Percentiles rank a stretch among this genome's conserved stretches.
Conservation (phyloP, 1,140 invertebrate genomes). For the Episyrphus balteatus region DNA sequence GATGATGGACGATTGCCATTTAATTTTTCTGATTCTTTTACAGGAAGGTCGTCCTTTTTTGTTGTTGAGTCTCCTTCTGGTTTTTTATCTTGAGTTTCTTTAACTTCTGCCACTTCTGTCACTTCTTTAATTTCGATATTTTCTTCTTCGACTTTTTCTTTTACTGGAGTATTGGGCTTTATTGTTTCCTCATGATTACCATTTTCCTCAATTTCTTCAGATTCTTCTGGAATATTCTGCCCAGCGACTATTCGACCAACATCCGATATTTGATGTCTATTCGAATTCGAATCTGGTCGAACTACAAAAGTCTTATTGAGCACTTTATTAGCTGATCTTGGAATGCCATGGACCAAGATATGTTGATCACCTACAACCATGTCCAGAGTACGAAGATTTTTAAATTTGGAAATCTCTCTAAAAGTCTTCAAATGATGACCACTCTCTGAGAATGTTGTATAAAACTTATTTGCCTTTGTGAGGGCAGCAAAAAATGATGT, state of each 20-base stretch:
- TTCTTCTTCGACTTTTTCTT: too few relatives aligned
- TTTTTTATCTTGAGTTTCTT: background rate
- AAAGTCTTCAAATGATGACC: conserved; percentile 36
- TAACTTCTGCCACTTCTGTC: background rate
- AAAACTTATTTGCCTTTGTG: conserved; percentile 33
- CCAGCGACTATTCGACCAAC: too few relatives aligned
- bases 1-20: too few relatives aligned
- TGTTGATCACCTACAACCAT: conserved; percentile 33
- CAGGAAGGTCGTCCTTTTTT: background rate
- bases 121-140: background rate
- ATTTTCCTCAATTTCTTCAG: too few relatives aligned
- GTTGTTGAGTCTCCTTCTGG: background rate
- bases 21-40: too few relatives aligned
- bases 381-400: conserved; percentile 27
- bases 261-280: too few relatives aligned
- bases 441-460: conserved; percentile 34
- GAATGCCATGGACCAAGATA: conserved; percentile 31
- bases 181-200: too few relatives aligned
- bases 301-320: background rate
- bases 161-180: too few relatives aligned
- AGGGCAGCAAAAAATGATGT: conserved; percentile 30
- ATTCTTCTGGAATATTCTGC: too few relatives aligned
- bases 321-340: conserved; percentile 9
- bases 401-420: conserved; percentile 35
- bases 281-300: too few relatives aligned